Percentiles rank a stretch among this genome's conserved stretches.
phyloP scores from a whole-genome alignment of 2,113 vertebrate genomes.

The Sapayoa aenigma region DNA sequence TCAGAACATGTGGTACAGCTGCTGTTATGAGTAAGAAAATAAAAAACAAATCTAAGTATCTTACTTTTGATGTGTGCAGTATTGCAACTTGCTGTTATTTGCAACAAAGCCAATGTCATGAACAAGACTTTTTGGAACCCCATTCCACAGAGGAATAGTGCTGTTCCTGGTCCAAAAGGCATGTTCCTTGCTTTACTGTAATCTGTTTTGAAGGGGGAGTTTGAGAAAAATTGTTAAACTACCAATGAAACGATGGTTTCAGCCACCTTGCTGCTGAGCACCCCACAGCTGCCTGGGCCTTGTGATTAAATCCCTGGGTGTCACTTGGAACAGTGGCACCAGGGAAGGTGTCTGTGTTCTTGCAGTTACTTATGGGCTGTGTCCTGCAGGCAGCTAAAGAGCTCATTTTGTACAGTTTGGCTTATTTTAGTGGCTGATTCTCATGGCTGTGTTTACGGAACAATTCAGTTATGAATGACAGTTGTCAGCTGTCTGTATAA shows the following conservation, averaged over 20 bases:
- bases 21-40: not conserved
- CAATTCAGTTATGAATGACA: not conserved
- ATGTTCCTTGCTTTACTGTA: not conserved
- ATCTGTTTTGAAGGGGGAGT: not conserved
- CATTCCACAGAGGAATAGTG: not conserved
- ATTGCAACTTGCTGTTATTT: not conserved
- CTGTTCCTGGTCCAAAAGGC: not conserved
- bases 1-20: not conserved
- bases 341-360: not conserved
- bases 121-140: not conserved
- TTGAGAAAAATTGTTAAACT: not conserved
- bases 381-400: not conserved
- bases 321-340: not conserved
- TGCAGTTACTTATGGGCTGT: not conserved
- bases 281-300: not conserved
- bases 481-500: not conserved
- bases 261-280: not conserved
- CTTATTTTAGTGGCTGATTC: not conserved
- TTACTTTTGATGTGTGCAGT: slow-evolving; percentile 11
- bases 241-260: not conserved
- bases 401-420: not conserved
- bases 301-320: not conserved
- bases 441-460: not conserved
- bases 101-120: not conserved
- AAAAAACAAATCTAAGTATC: not conserved